Conservation (phyloP, 2,888 invertebrate species). For the Gerris lacustris region DNA sequence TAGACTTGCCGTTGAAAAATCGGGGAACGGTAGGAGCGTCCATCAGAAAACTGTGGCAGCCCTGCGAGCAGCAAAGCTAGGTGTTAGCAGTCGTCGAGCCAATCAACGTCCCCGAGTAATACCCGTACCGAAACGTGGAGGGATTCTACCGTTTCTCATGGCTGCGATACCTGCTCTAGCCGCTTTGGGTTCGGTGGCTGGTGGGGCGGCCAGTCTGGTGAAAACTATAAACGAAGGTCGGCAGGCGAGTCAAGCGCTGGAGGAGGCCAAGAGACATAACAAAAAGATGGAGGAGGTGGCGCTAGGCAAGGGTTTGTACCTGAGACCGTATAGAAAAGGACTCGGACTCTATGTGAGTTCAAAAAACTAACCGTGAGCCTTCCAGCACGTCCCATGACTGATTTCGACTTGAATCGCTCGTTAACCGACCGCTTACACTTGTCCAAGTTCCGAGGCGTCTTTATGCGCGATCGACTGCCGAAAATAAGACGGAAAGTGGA, state of each 20-base stretch:
- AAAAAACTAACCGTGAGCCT: constrained; percentile 22
- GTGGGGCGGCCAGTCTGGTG: constrained; percentile 29
- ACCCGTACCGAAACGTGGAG: constrained; percentile 26
- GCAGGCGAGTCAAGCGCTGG: constrained; percentile 26
- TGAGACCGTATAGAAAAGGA: constrained; percentile 26
- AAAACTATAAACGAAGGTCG: constrained; percentile 30
- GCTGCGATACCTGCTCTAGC: constrained; percentile 30
- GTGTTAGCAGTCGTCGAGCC: too few species aligned
- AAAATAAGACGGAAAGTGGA: constrained; percentile 17
- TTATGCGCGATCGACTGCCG: constrained; percentile 27
- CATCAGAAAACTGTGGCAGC: too few species aligned
- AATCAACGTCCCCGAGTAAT: background rate
- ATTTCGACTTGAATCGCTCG: constrained; percentile 25
- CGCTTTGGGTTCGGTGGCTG: constrained; percentile 28
- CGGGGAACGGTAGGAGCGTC: too few species aligned
- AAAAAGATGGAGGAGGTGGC: constrained; percentile 29
- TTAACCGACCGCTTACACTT: constrained; percentile 15
- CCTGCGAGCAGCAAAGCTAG: too few species aligned
- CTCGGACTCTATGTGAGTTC: constrained; percentile 9
- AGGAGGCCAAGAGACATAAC: constrained; percentile 32
- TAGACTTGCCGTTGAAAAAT: too few species aligned
- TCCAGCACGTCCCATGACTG: constrained; percentile 28
- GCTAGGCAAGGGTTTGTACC: constrained; percentile 29
- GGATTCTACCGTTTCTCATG: constrained; percentile 30
- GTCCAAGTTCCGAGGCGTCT: constrained; percentile 27